These are phyloP conservation scores for Dorcus parallelipipedus DNA, from an alignment of 2,888 invertebrate genomes.

Conservation along the genomic window DNA sequence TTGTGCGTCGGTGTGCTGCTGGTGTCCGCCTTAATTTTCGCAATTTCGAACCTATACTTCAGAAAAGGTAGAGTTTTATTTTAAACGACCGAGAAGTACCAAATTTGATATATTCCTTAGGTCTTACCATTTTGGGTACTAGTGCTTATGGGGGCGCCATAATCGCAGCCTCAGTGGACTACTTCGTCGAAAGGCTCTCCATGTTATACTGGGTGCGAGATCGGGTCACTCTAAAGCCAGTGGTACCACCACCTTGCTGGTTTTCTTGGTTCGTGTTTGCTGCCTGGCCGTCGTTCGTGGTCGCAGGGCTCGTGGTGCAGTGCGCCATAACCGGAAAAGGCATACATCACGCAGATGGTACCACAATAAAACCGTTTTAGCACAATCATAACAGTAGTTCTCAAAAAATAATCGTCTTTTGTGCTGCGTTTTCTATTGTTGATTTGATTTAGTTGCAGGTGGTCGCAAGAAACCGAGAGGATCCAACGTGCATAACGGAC, in stretches of 20 bases:
- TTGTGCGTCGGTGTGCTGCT: conserved; percentile 67
- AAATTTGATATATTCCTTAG: conserved; percentile 41
- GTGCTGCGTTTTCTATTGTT: neutral
- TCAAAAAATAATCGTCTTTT: neutral
- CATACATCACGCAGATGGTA: conserved; percentile 62
- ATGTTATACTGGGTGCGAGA: conserved; percentile 73
- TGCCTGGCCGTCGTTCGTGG: conserved; percentile 68
- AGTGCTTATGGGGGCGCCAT: conserved; percentile 74
- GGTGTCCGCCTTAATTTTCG: conserved; percentile 65
- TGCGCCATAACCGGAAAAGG: conserved; percentile 67
- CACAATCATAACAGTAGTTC: neutral
- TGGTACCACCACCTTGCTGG: conserved; percentile 61
- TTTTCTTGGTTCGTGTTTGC: conserved; percentile 71
- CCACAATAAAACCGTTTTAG: conserved; percentile 28
- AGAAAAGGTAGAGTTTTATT: conserved; percentile 58
- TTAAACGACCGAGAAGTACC: neutral
- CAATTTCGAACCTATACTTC: conserved; percentile 70
- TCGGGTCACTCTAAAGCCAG: conserved; percentile 58
- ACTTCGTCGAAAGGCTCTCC: conserved; percentile 68
- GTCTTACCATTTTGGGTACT: conserved; percentile 70
- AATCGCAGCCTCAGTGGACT: conserved; percentile 67
- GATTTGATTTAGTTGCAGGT: conserved; percentile 40
- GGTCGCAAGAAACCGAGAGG: conserved; percentile 51
- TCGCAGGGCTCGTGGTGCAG: conserved; percentile 67
- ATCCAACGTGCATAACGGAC: conserved; percentile 46